Conservation (phyloP, 2,797 vertebrate genomes). For the Pelochelys cantorii region DNA sequence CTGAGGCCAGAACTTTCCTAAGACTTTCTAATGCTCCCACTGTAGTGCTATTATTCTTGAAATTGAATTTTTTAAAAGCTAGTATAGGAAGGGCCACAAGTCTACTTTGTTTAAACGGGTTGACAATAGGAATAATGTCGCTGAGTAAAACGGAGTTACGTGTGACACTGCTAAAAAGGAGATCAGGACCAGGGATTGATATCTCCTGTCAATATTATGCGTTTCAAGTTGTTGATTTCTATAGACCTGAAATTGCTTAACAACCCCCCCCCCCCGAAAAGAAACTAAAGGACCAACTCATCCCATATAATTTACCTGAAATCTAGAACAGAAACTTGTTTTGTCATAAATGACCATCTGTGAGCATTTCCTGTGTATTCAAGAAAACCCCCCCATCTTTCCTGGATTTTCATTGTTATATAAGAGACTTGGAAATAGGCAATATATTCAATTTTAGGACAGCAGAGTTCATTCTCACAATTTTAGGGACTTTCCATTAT, state of each 20-base stretch:
- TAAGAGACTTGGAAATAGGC: background rate
- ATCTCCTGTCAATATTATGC: background rate
- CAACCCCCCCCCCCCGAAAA: too few relatives aligned
- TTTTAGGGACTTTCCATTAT: background rate
- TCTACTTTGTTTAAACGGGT: background rate
- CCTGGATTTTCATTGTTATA: background rate
- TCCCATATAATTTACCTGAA: background rate
- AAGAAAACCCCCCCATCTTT: background rate
- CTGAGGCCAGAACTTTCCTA: background rate
- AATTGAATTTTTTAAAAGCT: background rate
- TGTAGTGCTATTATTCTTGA: background rate
- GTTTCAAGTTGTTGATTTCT: background rate
- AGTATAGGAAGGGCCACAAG: rapidly evolving
- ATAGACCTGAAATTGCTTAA: background rate
- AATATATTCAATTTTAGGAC: background rate
- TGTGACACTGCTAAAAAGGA: background rate
- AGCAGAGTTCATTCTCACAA: background rate
- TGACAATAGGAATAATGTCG: background rate
- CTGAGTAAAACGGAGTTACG: background rate
- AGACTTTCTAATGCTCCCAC: background rate
- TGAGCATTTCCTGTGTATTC: constrained; percentile 4
- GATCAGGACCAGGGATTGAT: background rate
- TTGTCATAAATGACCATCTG: background rate
- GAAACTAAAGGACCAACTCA: background rate
- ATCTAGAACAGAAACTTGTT: background rate